phyloP scores from a whole-genome alignment of 2,888 invertebrate species.

The Mesorhabditis spiculigera region DNA sequence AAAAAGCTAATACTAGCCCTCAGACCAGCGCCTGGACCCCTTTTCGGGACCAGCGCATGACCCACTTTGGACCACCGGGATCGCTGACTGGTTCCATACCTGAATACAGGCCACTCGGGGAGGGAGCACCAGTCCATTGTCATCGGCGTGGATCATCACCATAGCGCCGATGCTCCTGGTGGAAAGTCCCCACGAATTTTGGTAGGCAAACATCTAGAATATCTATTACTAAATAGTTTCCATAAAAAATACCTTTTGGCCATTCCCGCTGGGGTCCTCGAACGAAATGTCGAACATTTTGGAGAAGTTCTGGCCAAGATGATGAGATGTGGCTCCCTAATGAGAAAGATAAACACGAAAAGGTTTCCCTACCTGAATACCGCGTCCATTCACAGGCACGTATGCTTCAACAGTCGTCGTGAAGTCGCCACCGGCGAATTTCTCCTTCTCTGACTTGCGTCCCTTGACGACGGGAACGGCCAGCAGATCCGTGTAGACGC shows the following conservation, averaged over 20 bases:
- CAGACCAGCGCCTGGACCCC: too few relatives aligned
- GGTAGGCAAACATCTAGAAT: constrained; percentile 70
- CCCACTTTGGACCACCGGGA: too few relatives aligned
- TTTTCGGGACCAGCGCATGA: too few relatives aligned
- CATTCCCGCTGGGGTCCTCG: constrained; percentile 78
- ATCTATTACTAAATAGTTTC: background rate
- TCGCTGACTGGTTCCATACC: too few relatives aligned
- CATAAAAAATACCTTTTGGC: constrained; percentile 24
- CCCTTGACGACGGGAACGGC: constrained; percentile 92
- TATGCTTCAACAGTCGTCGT: constrained; percentile 96
- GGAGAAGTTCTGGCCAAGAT: constrained; percentile 96
- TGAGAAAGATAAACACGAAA: constrained; percentile 9
- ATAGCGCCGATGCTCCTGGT: constrained; percentile 86
- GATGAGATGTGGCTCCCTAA: constrained; percentile 92
- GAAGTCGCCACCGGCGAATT: constrained; percentile 95
- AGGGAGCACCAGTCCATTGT: constrained; percentile 90
- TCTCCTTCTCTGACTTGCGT: constrained; percentile 67
- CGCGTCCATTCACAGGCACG: constrained; percentile 64
- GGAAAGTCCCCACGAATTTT: constrained; percentile 97
- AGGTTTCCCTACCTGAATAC: constrained; percentile 58
- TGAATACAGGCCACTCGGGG: constrained; percentile 85
- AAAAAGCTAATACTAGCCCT: too few relatives aligned
- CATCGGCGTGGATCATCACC: constrained; percentile 84
- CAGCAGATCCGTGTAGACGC: constrained; percentile 81
- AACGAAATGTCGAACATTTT: constrained; percentile 97